phyloP scores from a whole-genome alignment of 1,140 invertebrate genomes.

The Drosophila hydei region DNA sequence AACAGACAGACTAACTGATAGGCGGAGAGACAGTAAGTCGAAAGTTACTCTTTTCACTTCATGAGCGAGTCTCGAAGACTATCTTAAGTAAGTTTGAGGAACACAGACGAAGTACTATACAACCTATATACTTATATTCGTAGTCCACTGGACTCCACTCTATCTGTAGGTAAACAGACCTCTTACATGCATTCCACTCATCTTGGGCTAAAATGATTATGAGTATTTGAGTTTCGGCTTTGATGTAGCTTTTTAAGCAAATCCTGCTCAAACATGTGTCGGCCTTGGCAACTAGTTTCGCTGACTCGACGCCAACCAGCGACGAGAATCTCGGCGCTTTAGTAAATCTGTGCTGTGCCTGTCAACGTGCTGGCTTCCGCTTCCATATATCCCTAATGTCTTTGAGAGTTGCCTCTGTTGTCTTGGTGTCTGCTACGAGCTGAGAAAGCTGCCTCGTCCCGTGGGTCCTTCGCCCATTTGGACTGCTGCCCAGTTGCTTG shows the following conservation, averaged over 20 bases:
- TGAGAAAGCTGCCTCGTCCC: neutral
- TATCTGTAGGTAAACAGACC: neutral
- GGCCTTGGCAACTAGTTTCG: slow-evolving; percentile 51
- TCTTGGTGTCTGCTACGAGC: neutral
- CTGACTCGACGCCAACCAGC: slow-evolving; percentile 34
- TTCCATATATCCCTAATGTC: slow-evolving; percentile 31
- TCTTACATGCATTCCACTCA: neutral
- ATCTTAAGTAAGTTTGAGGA: no score
- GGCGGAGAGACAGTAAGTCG: no score
- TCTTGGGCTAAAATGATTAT: neutral
- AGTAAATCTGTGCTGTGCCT: slow-evolving; percentile 25
- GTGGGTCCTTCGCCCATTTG: slow-evolving; percentile 4
- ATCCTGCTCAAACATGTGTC: neutral
- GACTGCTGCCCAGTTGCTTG: slow-evolving; percentile 19
- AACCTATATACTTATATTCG: no score
- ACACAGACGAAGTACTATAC: no score
- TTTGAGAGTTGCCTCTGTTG: neutral
- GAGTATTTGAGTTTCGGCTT: slow-evolving; percentile 19
- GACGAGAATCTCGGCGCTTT: neutral
- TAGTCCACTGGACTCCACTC: no score
- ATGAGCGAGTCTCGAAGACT: no score
- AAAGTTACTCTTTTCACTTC: no score
- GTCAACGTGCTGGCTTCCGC: slow-evolving; percentile 22
- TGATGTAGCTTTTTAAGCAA: slow-evolving; percentile 1
- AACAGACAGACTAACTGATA: no score